These are phyloP conservation scores for Aphaenogaster rudis DNA, from an alignment of 1,140 invertebrate genomes.

Conservation along the genomic window DNA sequence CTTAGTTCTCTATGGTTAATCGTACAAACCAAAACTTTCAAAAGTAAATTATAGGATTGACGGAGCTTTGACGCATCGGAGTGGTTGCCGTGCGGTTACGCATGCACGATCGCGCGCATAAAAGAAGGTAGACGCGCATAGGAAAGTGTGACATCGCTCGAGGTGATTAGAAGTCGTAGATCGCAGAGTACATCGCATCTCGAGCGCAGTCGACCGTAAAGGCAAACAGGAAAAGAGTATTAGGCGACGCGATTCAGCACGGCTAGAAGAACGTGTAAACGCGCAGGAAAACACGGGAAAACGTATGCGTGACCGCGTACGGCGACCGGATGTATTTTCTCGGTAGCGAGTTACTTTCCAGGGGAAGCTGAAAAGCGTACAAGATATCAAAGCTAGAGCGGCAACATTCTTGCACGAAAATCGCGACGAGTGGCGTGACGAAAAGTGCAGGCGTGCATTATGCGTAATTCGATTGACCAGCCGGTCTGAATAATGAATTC, in stretches of 20 bases:
- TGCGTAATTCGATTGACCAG: constrained; percentile 5
- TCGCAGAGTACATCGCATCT: constrained; percentile 6
- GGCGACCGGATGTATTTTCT: constrained; percentile 66
- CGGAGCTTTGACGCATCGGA: background rate
- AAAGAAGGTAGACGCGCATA: constrained; percentile 44
- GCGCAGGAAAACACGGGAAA: constrained; percentile 35
- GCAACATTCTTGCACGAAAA: constrained; percentile 59
- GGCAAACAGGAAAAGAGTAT: constrained; percentile 57
- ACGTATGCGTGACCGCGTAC: constrained; percentile 63
- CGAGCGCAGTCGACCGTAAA: constrained; percentile 40
- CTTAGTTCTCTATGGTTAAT: background rate
- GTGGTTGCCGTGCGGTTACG: constrained; percentile 27
- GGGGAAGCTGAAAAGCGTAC: constrained; percentile 21
- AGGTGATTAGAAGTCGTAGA: constrained; percentile 72
- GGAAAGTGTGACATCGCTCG: constrained; percentile 72
- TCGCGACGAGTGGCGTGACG: background rate
- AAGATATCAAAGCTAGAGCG: constrained; percentile 34
- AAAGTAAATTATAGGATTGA: background rate
- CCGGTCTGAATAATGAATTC: constrained; percentile 5
- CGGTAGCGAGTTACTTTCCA: constrained; percentile 1
- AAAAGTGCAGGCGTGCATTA: background rate
- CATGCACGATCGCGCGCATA: constrained; percentile 22
- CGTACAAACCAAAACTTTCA: background rate
- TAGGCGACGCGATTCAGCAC: constrained; percentile 13
- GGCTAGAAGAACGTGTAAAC: background rate